Percentiles rank a stretch among this genome's conserved stretches.
These are phyloP conservation scores for Aspiorhynchus laticeps DNA, from an alignment of 2,113 vertebrate genomes.

Conservation along the genomic window DNA sequence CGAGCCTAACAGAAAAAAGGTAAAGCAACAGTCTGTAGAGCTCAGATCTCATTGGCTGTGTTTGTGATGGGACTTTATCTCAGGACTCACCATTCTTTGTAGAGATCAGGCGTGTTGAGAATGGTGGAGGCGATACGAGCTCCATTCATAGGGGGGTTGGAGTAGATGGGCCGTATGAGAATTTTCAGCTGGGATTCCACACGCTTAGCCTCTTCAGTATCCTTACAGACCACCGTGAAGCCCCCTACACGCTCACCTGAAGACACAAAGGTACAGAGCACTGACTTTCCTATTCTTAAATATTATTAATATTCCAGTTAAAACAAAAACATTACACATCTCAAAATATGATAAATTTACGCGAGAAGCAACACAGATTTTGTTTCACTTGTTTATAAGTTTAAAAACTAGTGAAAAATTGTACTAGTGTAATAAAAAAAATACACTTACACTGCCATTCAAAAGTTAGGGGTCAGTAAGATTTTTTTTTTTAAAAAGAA, in stretches of 20 bases:
- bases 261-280: conserved; percentile 10
- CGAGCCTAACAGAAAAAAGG: conserved; percentile 75
- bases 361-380: not conserved
- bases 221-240: conserved; percentile 90
- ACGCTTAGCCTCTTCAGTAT: conserved; percentile 89
- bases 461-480: not conserved
- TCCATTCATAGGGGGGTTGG: conserved; percentile 93
- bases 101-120: conserved; percentile 87
- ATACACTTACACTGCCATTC: not conserved
- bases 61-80: not conserved
- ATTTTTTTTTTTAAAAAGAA: not conserved
- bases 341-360: not conserved
- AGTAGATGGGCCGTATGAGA: conserved; percentile 96
- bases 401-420: not conserved
- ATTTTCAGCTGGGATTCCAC: conserved; percentile 98
- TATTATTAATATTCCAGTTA: not conserved
- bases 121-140: conserved; percentile 91
- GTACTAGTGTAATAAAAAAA: not conserved
- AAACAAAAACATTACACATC: not conserved
- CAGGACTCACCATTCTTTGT: conserved; percentile 84
- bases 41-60: not conserved
- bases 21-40: not conserved
- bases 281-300: not conserved
- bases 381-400: not conserved
- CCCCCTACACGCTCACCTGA: conserved; percentile 96